Evolutionary conservation across 2,888 invertebrate species (phyloP), one percentile per base, ranked within the genome.

Genomic region (Alcis repandata): DNA sequence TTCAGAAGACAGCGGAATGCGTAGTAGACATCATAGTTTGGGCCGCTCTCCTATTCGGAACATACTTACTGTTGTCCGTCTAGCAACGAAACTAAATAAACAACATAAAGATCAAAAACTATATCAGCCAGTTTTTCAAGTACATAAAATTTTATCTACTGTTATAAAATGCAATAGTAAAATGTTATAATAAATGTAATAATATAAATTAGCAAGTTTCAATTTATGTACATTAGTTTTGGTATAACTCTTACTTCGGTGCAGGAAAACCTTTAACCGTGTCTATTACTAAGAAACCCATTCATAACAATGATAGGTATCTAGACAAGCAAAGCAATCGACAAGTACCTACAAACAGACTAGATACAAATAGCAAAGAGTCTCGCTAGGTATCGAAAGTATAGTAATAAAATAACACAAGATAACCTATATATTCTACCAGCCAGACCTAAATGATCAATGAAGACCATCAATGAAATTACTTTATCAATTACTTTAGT

Each of bases 31-130:
- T 74, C 0, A 10, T 87, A 17, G 73, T 81, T 20, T 90, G 90
- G 88, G 72, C 77, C 0, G 67, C 78, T 10, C 57, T 89, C 13
- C 59, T 88, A 51, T 72, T 86, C 51, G 88, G 85, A 43, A 79
- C 85, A 10, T 90, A 85, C 51, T 52, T 87, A 59, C 49, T 87
- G 46, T 43, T 85, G 6, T 63, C 68, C 32, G 71, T 79, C 27
- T 84, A 74, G 67, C 38, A 43, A 40, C 36, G 13, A n/a, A 36
- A 27, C 6, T 27, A 38, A 22, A n/a, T 20, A 11, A 13, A 11
- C 36, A 36, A 17, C 10, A 4, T 2, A 19, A 19, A 6, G 15
- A 20, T 10, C 1, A 1, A 19, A 10, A 33, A 17, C 10, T n/a
- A 11, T 32, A 27, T 13, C 2, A 4, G n/a, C 6, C 27, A 1